These are phyloP conservation scores for Callosobruchus maculatus DNA, from an alignment of 2,888 invertebrate species.

Conservation along the genomic window DNA sequence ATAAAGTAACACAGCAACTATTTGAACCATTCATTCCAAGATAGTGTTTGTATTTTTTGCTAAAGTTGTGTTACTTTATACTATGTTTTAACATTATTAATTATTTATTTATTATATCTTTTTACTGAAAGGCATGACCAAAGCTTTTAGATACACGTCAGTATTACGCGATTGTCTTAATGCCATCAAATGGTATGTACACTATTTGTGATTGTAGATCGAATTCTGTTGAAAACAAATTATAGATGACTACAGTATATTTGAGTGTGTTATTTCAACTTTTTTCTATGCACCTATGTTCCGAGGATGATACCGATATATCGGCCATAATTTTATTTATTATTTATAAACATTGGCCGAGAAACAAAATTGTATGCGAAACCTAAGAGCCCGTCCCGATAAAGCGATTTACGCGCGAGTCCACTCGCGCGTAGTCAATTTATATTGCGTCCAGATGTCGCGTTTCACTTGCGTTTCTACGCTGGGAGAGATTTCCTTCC, in stretches of 20 bases:
- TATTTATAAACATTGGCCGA: too few species aligned
- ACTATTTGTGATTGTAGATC: not conserved
- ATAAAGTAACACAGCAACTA: not conserved
- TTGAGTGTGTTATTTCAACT: not conserved
- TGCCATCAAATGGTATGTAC: not conserved
- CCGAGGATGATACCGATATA: too few species aligned
- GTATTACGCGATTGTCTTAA: not conserved
- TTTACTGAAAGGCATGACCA: not conserved
- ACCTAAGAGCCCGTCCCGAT: too few species aligned
- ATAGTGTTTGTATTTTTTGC: not conserved
- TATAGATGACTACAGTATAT: not conserved
- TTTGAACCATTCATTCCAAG: not conserved
- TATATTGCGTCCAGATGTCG: too few species aligned
- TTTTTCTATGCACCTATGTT: not conserved
- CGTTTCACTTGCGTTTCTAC: too few species aligned
- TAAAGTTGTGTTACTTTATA: not conserved
- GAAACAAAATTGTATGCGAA: too few species aligned
- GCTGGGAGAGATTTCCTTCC: too few species aligned
- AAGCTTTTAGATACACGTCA: not conserved
- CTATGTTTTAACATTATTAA: not conserved
- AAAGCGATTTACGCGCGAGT: too few species aligned
- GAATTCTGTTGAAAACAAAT: not conserved
- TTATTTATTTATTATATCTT: not conserved
- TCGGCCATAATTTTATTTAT: too few species aligned
- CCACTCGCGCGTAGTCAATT: too few species aligned